Conservation (phyloP, 2,888 invertebrate genomes). For the Mellilla xanthometata region DNA sequence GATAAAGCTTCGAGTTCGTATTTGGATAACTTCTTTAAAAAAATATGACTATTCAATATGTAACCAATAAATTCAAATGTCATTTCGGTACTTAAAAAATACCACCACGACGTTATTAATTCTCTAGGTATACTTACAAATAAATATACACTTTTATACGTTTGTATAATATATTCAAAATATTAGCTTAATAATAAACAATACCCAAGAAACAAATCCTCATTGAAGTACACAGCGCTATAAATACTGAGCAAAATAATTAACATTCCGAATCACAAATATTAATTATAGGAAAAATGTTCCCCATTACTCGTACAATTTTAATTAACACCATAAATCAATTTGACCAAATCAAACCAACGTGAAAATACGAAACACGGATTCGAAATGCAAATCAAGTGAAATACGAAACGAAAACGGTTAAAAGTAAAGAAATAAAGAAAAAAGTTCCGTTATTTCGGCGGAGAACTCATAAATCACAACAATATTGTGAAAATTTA, state of each 20-base stretch:
- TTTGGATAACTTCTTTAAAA: too few relatives aligned
- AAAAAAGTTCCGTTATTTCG: slow-evolving; percentile 42
- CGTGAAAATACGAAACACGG: slow-evolving; percentile 19
- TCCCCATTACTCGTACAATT: slow-evolving; percentile 13
- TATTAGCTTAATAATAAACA: too few relatives aligned
- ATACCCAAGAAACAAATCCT: too few relatives aligned
- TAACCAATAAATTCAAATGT: too few relatives aligned
- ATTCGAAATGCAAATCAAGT: slow-evolving; percentile 41
- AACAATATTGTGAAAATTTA: slow-evolving; percentile 58
- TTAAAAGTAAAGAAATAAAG: slow-evolving; percentile 38
- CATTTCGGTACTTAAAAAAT: too few relatives aligned
- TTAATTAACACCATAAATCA: slow-evolving; percentile 30
- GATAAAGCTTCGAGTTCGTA: too few relatives aligned
- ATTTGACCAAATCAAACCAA: slow-evolving; percentile 18
- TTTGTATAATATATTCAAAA: too few relatives aligned
- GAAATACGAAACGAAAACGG: slow-evolving; percentile 33
- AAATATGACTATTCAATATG: too few relatives aligned
- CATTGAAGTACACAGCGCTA: too few relatives aligned
- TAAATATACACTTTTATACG: too few relatives aligned
- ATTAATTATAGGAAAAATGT: slow-evolving; percentile 11
- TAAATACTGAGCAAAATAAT: background rate
- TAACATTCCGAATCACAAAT: slow-evolving; percentile 6
- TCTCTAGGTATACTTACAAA: too few relatives aligned
- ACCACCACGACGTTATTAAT: too few relatives aligned
- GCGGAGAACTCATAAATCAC: slow-evolving; percentile 54